phyloP scores from a whole-genome alignment of 2,113 vertebrate species.

The Spea bombifrons region DNA sequence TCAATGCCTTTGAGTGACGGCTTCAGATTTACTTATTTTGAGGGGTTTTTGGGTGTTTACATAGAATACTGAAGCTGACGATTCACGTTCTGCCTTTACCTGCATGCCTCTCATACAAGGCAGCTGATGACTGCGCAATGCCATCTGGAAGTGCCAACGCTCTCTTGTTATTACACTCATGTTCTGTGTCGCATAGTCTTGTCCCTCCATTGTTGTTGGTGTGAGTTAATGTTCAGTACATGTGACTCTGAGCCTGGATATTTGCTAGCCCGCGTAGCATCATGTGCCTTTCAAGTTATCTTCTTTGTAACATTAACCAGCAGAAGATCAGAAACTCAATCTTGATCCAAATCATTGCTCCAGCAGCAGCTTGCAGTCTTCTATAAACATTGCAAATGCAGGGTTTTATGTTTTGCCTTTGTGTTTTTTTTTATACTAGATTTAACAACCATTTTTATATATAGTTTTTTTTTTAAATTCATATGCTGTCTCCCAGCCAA shows the following conservation, averaged over 20 bases:
- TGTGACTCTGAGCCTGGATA: constrained; percentile 24
- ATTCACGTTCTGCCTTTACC: constrained; percentile 13
- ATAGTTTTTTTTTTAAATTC: neutral
- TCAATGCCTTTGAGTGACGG: neutral
- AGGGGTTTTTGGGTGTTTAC: neutral
- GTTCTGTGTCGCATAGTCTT: too few relatives aligned
- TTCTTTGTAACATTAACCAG: constrained; percentile 36
- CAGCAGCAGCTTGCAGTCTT: neutral
- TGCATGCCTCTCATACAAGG: neutral
- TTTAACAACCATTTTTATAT: neutral
- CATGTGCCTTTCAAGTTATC: constrained; percentile 41
- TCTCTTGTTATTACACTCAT: too few relatives aligned
- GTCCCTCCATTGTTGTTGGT: too few relatives aligned
- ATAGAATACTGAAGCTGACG: constrained; percentile 19
- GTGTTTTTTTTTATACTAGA: neutral
- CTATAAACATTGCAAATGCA: neutral
- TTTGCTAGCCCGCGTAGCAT: constrained; percentile 41
- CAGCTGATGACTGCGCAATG: neutral
- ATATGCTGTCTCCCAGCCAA: neutral
- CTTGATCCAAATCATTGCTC: neutral
- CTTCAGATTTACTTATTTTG: constrained; percentile 7
- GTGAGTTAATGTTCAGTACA: constrained; percentile 7
- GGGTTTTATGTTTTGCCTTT: neutral
- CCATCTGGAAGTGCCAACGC: constrained; percentile 9
- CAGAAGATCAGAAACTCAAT: neutral